These are phyloP conservation scores for Albula glossodonta DNA, from an alignment of 2,113 vertebrate species.

Conservation along the genomic window DNA sequence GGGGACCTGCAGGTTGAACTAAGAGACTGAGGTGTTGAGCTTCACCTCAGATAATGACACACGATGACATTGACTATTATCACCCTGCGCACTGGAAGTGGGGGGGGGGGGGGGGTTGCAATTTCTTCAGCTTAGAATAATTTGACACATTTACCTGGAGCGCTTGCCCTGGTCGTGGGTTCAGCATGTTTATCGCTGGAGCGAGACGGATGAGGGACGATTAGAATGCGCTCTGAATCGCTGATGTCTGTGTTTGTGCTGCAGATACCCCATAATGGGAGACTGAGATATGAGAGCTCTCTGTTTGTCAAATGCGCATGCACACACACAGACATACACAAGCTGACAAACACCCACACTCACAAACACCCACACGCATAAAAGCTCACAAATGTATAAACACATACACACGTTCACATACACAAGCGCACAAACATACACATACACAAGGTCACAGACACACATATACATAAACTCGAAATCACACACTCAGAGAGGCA, in stretches of 20 bases:
- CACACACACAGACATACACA: background rate
- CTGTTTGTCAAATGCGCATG: background rate
- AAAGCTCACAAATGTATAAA: background rate
- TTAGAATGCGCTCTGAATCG: background rate
- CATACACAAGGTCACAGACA: too few species aligned
- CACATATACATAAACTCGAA: too few species aligned
- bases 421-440: background rate
- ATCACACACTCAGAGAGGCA: too few species aligned
- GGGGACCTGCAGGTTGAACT: conserved; percentile 57
- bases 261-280: background rate
- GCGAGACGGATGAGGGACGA: background rate
- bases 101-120: background rate
- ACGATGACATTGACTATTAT: conserved; percentile 49
- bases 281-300: background rate
- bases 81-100: conserved; percentile 43
- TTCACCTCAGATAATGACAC: conserved; percentile 44
- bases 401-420: background rate
- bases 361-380: background rate
- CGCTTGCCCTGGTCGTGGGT: background rate
- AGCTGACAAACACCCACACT: too few species aligned
- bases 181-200: background rate
- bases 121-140: conserved; percentile 8
- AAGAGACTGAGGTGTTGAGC: conserved; percentile 52
- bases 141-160: background rate
- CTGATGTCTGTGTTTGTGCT: background rate